Evolutionary conservation across 2,888 invertebrate genomes (phyloP).

Genomic region (Sialis fuliginosa): DNA sequence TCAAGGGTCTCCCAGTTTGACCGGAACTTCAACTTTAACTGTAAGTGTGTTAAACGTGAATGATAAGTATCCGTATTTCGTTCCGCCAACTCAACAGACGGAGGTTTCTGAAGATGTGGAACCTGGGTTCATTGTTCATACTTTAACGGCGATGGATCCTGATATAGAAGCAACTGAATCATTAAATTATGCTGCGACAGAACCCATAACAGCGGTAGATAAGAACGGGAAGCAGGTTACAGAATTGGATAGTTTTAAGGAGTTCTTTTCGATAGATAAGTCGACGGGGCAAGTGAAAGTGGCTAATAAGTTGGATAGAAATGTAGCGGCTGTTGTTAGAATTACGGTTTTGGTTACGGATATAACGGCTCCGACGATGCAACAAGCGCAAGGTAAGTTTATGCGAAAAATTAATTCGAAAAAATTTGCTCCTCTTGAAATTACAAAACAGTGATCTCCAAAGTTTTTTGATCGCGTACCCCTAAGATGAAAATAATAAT

Average conservation of each 20-base stretch:
- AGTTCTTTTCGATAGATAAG: slow-evolving; percentile 45
- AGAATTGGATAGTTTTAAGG: slow-evolving; percentile 30
- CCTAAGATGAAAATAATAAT: no score
- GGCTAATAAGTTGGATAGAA: slow-evolving; percentile 40
- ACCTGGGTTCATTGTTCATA: slow-evolving; percentile 51
- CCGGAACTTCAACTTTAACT: slow-evolving; percentile 63
- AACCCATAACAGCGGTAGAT: slow-evolving; percentile 60
- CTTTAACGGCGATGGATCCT: slow-evolving; percentile 58
- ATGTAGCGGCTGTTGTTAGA: slow-evolving; percentile 55
- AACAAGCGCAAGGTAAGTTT: slow-evolving; percentile 59
- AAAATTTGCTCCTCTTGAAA: no score
- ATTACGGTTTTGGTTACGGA: slow-evolving; percentile 68
- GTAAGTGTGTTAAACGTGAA: slow-evolving; percentile 72
- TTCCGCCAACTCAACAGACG: slow-evolving; percentile 58
- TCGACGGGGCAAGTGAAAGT: slow-evolving; percentile 45
- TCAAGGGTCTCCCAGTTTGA: slow-evolving; percentile 59
- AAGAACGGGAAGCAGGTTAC: slow-evolving; percentile 58
- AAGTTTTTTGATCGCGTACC: neutral
- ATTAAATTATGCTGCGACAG: slow-evolving; percentile 46
- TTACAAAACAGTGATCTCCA: no score
- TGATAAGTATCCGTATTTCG: slow-evolving; percentile 72
- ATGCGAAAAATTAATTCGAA: no score
- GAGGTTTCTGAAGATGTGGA: slow-evolving; percentile 67
- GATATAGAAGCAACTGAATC: slow-evolving; percentile 54
- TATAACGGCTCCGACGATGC: slow-evolving; percentile 57